Evolutionary conservation across 2,888 invertebrate genomes (phyloP).

Genomic region (Drosophila fulvimacula): DNA sequence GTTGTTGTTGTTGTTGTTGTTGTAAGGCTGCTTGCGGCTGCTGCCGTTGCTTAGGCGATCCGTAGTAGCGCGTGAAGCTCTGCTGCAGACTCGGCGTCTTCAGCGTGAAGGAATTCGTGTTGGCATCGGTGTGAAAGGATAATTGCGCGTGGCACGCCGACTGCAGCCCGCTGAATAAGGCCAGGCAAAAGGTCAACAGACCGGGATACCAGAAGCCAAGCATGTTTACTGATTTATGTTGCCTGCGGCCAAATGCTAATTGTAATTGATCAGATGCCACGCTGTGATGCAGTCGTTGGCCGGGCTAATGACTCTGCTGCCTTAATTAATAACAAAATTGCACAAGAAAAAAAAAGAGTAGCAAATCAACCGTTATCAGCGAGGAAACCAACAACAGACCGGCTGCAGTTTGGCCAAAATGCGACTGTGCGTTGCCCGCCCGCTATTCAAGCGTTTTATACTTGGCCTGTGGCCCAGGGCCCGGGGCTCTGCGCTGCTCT

Average conservation of each 20-base stretch:
- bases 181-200: slow-evolving; percentile 37
- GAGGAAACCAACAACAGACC: slow-evolving; percentile 18
- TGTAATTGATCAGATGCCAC: slow-evolving; percentile 43
- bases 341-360: not conserved
- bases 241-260: slow-evolving; percentile 36
- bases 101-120: slow-evolving; percentile 83
- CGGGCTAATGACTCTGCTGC: not conserved
- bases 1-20: slow-evolving; percentile 23
- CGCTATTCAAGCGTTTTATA: slow-evolving; percentile 59
- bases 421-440: slow-evolving; percentile 59
- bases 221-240: slow-evolving; percentile 46
- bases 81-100: slow-evolving; percentile 84
- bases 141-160: slow-evolving; percentile 77
- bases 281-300: slow-evolving; percentile 11
- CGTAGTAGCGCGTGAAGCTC: slow-evolving; percentile 83
- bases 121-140: slow-evolving; percentile 83
- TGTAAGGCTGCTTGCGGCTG: slow-evolving; percentile 21
- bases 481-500: not conserved
- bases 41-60: slow-evolving; percentile 58
- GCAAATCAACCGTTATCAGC: slow-evolving; percentile 26
- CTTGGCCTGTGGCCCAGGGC: slow-evolving; percentile 9
- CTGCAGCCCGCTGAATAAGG: slow-evolving; percentile 47
- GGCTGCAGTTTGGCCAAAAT: slow-evolving; percentile 39
- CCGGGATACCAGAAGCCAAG: slow-evolving; percentile 17
- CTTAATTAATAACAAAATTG: slow-evolving; percentile 40